phyloP scores from a whole-genome alignment of 2,797 vertebrate species.

The Neomorphus geoffroyi region DNA sequence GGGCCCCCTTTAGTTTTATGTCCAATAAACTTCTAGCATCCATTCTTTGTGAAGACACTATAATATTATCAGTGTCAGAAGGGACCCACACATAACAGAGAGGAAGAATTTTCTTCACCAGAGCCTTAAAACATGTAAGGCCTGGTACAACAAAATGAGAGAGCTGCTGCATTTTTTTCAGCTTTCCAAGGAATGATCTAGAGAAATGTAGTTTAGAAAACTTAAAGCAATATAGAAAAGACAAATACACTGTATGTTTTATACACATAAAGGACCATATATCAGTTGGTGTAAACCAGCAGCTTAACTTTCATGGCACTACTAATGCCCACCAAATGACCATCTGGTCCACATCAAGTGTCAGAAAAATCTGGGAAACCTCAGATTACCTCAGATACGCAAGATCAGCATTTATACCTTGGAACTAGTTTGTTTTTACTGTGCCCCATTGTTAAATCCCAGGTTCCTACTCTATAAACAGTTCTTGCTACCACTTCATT shows the following conservation, averaged over 20 bases:
- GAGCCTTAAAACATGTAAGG: conserved; percentile 2
- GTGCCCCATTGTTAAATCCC: neutral
- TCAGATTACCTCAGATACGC: neutral
- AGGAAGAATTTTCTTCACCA: neutral
- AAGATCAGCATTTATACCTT: neutral
- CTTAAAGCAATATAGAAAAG: neutral
- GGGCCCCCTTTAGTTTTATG: neutral
- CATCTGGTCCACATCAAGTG: neutral
- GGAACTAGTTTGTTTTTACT: neutral
- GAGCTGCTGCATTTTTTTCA: neutral
- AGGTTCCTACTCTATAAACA: neutral
- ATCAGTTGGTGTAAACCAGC: neutral
- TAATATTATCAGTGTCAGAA: conserved; percentile 12
- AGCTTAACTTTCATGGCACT: neutral
- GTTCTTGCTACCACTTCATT: neutral
- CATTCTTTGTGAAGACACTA: conserved; percentile 1
- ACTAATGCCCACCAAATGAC: neutral
- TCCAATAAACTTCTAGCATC: neutral
- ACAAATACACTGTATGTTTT: neutral
- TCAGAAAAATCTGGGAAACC: neutral
- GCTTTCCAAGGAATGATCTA: neutral
- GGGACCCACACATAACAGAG: neutral
- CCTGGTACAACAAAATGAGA: neutral
- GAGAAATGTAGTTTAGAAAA: neutral
- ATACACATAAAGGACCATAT: neutral